Evolutionary conservation across 1,140 invertebrate genomes (phyloP), one percentile per base, ranked within the genome.

Genomic region (Leptopilina boulardi): DNA sequence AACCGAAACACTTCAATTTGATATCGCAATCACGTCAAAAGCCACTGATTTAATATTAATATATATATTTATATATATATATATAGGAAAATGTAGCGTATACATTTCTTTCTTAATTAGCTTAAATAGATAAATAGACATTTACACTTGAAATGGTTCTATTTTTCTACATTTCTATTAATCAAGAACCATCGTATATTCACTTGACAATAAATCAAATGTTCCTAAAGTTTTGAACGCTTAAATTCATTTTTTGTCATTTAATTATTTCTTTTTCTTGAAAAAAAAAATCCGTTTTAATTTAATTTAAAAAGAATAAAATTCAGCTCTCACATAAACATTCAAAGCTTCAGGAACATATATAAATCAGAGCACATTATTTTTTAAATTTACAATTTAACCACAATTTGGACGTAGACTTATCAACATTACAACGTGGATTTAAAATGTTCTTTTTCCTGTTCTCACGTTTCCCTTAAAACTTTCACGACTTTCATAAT

Each of bases 81-180:
- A n/a, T n/a, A n/a, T n/a, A n/a, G n/a, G 74, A 75, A 71, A 73
- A 81, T 73, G 54, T 70, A 72, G 19, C 71, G 44, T 76, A 79
- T 70, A 23, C 44, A 72, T 78, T 38, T 74, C 19, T 70, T 38
- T 41, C 54, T 44, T 66, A 66, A n/a, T 23, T 30, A 30, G 15
- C 26, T 66, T 66, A 30, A 66, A 66, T 66, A 66, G 23, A 30
- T 66, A 66, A 66, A 66, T 66, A 66, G 59, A 66, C 59, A 66
- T 66, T 66, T 66, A 66, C 59, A 66, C 59, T 23, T 66, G 59
- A 66, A 66, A 66, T 66, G 23, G 11, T 34, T 72, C 71, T 54
- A 42, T 10, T 47, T 74, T 30, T 42, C 23, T 41, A 56, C 10
- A 41, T 19, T 75, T 13, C 75, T 59, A 42, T 70, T 19, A 26